Conservation (phyloP, 2,797 vertebrate genomes). For the Pangasius djambal region DNA sequence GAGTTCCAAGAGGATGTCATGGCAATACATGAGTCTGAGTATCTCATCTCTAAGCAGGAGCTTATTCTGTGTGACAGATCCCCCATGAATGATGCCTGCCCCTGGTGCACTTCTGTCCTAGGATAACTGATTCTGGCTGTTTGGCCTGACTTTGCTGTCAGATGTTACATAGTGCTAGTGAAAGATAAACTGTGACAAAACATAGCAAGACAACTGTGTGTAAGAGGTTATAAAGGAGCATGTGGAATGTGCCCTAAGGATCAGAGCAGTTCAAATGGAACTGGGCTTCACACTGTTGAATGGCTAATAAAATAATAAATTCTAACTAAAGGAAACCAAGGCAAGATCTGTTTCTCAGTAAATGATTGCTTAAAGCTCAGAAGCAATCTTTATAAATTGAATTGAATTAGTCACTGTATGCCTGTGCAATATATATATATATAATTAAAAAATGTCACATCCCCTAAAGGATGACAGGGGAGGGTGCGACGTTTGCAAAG, state of each 20-base stretch:
- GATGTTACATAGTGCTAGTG: constrained; percentile 11
- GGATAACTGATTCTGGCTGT: not conserved
- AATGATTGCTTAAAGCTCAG: not conserved
- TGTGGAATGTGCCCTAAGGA: constrained; percentile 19
- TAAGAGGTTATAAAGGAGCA: constrained; percentile 35
- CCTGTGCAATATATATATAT: not conserved
- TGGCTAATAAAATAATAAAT: not conserved
- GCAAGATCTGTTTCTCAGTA: not conserved
- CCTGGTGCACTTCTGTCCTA: not conserved
- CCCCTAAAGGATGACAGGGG: not conserved
- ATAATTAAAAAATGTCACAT: not conserved
- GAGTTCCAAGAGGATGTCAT: not conserved
- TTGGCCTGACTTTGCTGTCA: constrained; percentile 31
- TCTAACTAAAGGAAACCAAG: not conserved
- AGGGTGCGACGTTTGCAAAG: not conserved
- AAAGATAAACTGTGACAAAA: constrained; percentile 39
- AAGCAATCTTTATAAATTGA: too few relatives aligned
- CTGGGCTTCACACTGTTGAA: not conserved
- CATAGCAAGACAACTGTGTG: constrained; percentile 3
- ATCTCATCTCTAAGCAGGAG: not conserved
- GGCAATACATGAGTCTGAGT: not conserved
- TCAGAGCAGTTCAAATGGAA: not conserved
- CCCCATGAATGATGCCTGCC: not conserved
- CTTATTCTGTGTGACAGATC: constrained; percentile 16
- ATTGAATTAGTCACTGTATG: not conserved